Evolutionary conservation across 2,888 invertebrate genomes (phyloP), one percentile per base, ranked within the genome.

Genomic region (Cantharis rufa): DNA sequence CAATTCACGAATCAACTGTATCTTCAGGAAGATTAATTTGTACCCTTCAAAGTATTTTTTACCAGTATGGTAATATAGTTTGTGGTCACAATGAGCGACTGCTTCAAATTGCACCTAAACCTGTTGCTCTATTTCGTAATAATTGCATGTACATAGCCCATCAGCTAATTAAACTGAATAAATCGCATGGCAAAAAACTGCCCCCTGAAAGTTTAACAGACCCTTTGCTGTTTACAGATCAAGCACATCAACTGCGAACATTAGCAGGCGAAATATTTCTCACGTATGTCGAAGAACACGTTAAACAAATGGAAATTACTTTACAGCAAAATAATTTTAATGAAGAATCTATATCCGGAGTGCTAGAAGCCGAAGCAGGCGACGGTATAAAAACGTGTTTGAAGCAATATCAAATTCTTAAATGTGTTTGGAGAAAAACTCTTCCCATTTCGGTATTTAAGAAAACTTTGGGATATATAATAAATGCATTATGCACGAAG

Each of bases 81-180:
- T 94, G 95, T 0, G 92, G 93, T 80, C 92, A 94, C 84, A 97
- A 97, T 88, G 93, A 93, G 84, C 93, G 94, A 83, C 92, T 93
- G 81, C 89, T 98, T 76, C 92, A 94, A 84, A 94, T 93, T 1
- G 94, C 97, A 84, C 97, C 98, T 3, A 96, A 97, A 84, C 95
- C 96, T 89, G 92, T 94, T 82, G 96, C 95, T 9, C 86, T 97
- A 24, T 95, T 95, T 85, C 93, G 97, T 89, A 98, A 98, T 89
- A 98, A 98, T 88, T 97, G 97, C 86, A 93, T 95, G 92, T 98
- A 93, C 85, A 89, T 98, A 13, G 92, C 95, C 0, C 94, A 96
- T 88, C 91, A 93, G 83, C 88, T 95, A 74, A 90, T 92, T 75
- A 91, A 91, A 0, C 89, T 95, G 83, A 93, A 92, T 0, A 90